Evolutionary conservation across 2,888 invertebrate species (phyloP).

Genomic region (Colletes collaris): DNA sequence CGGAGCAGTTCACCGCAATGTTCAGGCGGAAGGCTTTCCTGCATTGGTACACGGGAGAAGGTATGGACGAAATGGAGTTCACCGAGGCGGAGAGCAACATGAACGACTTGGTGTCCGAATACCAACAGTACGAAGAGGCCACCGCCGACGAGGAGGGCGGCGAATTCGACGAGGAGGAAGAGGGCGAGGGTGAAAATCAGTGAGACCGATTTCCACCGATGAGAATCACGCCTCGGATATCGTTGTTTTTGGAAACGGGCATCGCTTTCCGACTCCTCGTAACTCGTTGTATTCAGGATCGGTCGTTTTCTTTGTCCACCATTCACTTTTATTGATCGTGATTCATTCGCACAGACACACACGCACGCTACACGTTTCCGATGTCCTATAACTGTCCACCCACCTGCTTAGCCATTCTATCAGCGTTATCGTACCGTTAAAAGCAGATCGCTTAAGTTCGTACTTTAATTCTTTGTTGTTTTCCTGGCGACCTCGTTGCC

Average conservation of each 20-base stretch:
- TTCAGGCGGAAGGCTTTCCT: slow-evolving; percentile 87
- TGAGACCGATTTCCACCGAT: slow-evolving; percentile 51
- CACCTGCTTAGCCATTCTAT: slow-evolving; percentile 2
- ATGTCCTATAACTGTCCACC: neutral
- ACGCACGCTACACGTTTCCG: neutral
- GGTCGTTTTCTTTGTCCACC: neutral
- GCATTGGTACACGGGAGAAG: slow-evolving; percentile 90
- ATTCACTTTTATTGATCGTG: slow-evolving; percentile 2
- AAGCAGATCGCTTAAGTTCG: neutral
- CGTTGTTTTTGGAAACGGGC: slow-evolving; percentile 10
- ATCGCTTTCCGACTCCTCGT: neutral
- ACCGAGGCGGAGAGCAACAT: slow-evolving; percentile 99
- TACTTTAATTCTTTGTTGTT: slow-evolving; percentile 24
- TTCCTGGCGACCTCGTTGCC: neutral
- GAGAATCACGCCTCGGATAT: slow-evolving; percentile 12
- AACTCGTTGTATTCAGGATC: neutral
- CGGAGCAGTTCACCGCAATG: slow-evolving; percentile 87
- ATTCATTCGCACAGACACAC: neutral
- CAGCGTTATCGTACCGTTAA: slow-evolving; percentile 19
- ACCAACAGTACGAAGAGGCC: slow-evolving; percentile 97
- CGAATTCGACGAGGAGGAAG: slow-evolving; percentile 92
- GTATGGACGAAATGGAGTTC: slow-evolving; percentile 99
- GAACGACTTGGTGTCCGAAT: slow-evolving; percentile 95
- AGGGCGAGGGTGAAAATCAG: slow-evolving; percentile 81
- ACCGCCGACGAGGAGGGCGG: slow-evolving; percentile 94